Evolutionary conservation across 1,140 invertebrate species (phyloP).

Genomic region (Trinorchestia longiramus): DNA sequence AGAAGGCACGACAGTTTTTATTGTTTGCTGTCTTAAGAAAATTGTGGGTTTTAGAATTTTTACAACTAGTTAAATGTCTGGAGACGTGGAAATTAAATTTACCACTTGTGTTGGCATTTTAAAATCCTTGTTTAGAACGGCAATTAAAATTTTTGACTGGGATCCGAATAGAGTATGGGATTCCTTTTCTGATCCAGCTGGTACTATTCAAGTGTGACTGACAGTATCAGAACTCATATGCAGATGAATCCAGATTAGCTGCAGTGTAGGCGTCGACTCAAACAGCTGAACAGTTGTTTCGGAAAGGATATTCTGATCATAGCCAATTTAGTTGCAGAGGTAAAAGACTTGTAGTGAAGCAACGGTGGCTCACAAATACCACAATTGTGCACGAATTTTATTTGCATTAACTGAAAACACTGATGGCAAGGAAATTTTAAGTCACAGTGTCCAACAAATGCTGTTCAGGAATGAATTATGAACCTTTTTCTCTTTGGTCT

Average conservation of each 20-base stretch:
- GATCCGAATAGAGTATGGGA: not conserved
- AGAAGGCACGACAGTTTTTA: not conserved
- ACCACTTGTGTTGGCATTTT: not conserved
- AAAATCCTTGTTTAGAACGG: not conserved
- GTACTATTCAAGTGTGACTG: not conserved
- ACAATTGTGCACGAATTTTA: not conserved
- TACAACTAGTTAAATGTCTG: not conserved
- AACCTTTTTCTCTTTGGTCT: not conserved
- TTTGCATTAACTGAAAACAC: not conserved
- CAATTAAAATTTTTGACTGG: not conserved
- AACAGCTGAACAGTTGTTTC: not conserved
- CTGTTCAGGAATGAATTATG: not conserved
- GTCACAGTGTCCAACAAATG: not conserved
- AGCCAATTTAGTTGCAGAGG: not conserved
- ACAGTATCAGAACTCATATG: not conserved
- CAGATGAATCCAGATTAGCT: not conserved
- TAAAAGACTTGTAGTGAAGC: not conserved
- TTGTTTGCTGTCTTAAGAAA: not conserved
- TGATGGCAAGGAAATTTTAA: not conserved
- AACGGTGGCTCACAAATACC: not conserved
- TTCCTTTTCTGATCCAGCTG: not conserved
- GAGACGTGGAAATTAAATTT: not conserved
- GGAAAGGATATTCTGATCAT: not conserved
- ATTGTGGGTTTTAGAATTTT: not conserved
- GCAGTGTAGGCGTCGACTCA: not conserved